Evolutionary conservation across 2,888 invertebrate genomes (phyloP), one percentile per base, ranked within the genome.

Genomic region (Eugnorisma glareosa): DNA sequence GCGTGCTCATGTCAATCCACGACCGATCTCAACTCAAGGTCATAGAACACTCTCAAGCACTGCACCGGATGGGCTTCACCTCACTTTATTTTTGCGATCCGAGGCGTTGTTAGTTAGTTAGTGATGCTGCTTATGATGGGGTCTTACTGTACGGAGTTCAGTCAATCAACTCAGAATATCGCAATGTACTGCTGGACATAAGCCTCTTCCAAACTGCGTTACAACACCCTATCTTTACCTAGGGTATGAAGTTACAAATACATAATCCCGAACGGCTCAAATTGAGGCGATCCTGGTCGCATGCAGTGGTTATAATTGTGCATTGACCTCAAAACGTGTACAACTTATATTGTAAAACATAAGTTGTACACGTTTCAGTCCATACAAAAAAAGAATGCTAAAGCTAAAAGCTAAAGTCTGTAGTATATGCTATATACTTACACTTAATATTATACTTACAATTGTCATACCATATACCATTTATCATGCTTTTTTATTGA

Each of bases 301-400:
- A n/a, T 57, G 28, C 28, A 13, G 28, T 28, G 57, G 57, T 63
- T 37, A 37, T 24, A 13, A 63, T 24, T 35, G 13, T 24, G 37
- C 37, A 6, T 13, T 21, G 63, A 31, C 63, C 37, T 37, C 21
- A 35, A 57, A 72, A 72, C 35, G 18, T 37, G 5, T 51, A n/a
- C 64, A 61, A 70, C 43, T 61, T 66, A 64, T 43, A 76, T 68
- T 80, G 68, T 31, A 72, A 18, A 54, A 72, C 13, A n/a, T n/a
- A n/a, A n/a, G n/a, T n/a, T n/a, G n/a, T n/a, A n/a, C n/a, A n/a
- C n/a, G n/a, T n/a, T n/a, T n/a, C n/a, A n/a, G n/a, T 59, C 59
- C n/a, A 54, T 77, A 37, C 31, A 21, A 68, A 57, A 64, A n/a
- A n/a, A n/a, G n/a, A n/a, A n/a, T n/a, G n/a, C n/a, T n/a, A n/a